Conservation (phyloP, 2,888 invertebrate species). For the Pristionchus entomophagus region DNA sequence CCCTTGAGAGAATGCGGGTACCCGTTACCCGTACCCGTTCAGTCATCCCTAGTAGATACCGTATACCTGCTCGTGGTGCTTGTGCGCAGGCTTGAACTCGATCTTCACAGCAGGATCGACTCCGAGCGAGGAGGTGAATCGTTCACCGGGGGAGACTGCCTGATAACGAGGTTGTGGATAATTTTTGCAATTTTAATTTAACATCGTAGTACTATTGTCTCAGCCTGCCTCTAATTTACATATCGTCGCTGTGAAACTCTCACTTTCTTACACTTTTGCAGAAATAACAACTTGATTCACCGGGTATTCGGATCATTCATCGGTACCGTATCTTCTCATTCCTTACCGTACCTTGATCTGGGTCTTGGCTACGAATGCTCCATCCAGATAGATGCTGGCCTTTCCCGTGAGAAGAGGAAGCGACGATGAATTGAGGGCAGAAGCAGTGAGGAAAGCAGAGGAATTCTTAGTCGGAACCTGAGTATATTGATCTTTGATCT, state of each 20-base stretch:
- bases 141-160: slow-evolving; percentile 76
- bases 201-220: too few relatives aligned
- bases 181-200: too few relatives aligned
- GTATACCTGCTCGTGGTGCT: slow-evolving; percentile 73
- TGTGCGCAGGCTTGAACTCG: slow-evolving; percentile 76
- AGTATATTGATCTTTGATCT: not conserved
- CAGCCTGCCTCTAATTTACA: too few relatives aligned
- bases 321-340: not conserved
- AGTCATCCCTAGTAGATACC: too few relatives aligned
- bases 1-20: too few relatives aligned
- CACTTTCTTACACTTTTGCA: too few relatives aligned
- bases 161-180: slow-evolving; percentile 60
- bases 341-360: not conserved
- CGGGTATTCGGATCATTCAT: too few relatives aligned
- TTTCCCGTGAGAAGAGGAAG: slow-evolving; percentile 64
- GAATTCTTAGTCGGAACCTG: slow-evolving; percentile 72
- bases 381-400: slow-evolving; percentile 68
- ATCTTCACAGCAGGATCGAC: slow-evolving; percentile 77
- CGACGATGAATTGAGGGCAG: slow-evolving; percentile 61
- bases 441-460: slow-evolving; percentile 67
- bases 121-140: slow-evolving; percentile 77
- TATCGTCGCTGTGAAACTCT: too few relatives aligned
- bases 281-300: too few relatives aligned
- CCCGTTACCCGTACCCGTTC: too few relatives aligned
- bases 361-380: slow-evolving; percentile 64